Conservation (phyloP, 2,113 vertebrate genomes). For the Micromys minutus region DNA sequence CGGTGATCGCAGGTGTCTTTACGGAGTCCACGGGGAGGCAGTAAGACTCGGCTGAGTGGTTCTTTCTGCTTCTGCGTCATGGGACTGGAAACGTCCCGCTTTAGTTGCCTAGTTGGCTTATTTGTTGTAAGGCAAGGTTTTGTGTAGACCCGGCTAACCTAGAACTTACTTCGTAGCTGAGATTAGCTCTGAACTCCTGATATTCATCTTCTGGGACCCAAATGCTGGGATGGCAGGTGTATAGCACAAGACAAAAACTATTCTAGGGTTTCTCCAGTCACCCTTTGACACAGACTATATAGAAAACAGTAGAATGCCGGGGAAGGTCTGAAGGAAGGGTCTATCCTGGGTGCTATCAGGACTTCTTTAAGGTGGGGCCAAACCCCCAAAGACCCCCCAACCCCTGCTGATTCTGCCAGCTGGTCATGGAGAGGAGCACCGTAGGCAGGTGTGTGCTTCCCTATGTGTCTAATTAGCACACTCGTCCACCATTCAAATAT, state of each 20-base stretch:
- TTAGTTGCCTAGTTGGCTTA: background rate
- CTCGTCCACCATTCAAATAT: background rate
- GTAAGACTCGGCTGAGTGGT: accelerated
- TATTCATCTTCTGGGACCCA: background rate
- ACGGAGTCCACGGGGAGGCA: accelerated
- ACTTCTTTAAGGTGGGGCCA: accelerated
- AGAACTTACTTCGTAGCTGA: background rate
- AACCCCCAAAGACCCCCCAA: background rate
- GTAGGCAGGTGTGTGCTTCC: background rate
- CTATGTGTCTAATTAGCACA: background rate
- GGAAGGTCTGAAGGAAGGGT: accelerated
- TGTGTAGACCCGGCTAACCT: background rate
- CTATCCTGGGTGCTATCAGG: accelerated
- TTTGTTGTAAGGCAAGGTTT: background rate
- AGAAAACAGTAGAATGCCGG: accelerated
- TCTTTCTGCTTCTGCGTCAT: background rate
- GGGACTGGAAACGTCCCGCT: background rate
- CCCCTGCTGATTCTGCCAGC: accelerated
- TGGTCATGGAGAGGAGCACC: accelerated
- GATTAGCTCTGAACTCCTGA: background rate
- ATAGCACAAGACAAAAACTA: background rate
- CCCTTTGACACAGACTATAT: background rate
- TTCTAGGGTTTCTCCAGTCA: accelerated
- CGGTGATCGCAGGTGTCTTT: accelerated
- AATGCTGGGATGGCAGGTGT: background rate